Conservation (phyloP, 2,888 invertebrate genomes). For the Gordius sp. region DNA sequence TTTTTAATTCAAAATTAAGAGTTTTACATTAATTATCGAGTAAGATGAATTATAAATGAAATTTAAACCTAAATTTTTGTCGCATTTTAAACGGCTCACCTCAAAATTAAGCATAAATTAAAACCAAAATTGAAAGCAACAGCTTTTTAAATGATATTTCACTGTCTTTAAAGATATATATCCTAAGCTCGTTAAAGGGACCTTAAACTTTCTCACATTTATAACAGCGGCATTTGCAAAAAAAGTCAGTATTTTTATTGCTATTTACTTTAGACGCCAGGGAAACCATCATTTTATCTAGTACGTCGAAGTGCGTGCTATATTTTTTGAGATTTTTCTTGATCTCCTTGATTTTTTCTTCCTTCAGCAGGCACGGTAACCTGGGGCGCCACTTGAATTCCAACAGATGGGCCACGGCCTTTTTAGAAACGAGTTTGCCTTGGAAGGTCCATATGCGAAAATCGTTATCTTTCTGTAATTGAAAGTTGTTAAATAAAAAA, state of each 20-base stretch:
- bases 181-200: too few relatives aligned
- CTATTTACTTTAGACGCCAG: neutral
- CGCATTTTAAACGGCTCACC: too few relatives aligned
- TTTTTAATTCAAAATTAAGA: too few relatives aligned
- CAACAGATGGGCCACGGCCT: slow-evolving; percentile 67
- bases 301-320: slow-evolving; percentile 74
- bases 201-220: too few relatives aligned
- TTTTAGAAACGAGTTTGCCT: slow-evolving; percentile 45
- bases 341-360: slow-evolving; percentile 57
- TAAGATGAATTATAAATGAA: too few relatives aligned
- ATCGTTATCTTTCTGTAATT: slow-evolving; percentile 40
- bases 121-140: too few relatives aligned
- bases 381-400: slow-evolving; percentile 85
- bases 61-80: too few relatives aligned
- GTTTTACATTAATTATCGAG: too few relatives aligned
- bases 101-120: too few relatives aligned
- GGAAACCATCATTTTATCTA: slow-evolving; percentile 36
- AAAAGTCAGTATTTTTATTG: neutral
- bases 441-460: slow-evolving; percentile 98
- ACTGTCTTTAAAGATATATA: too few relatives aligned
- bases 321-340: slow-evolving; percentile 92
- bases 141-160: too few relatives aligned
- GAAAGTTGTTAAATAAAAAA: slow-evolving; percentile 18
- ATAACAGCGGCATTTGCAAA: too few relatives aligned
- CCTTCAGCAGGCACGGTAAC: slow-evolving; percentile 44